Evolutionary conservation across 2,888 invertebrate species (phyloP).

Genomic region (Athripsodes cinereus): DNA sequence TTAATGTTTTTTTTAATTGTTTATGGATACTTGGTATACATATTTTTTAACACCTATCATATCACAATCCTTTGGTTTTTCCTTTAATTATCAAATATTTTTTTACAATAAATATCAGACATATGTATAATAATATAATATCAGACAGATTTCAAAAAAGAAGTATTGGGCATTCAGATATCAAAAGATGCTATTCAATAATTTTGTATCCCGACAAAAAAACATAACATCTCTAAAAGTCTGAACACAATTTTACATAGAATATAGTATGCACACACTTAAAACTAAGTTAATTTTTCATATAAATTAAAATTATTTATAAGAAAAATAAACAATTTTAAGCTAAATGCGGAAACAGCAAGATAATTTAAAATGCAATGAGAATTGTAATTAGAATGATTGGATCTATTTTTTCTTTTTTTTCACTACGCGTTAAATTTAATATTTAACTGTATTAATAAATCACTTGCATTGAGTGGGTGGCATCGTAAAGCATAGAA

Average conservation of each 20-base stretch:
- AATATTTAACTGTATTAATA: no score
- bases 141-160: neutral
- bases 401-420: no score
- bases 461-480: no score
- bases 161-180: neutral
- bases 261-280: neutral
- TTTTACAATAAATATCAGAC: neutral
- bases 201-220: slow-evolving; percentile 25
- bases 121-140: no score
- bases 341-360: slow-evolving; percentile 13
- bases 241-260: neutral
- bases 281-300: slow-evolving; percentile 25
- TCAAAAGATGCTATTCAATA: slow-evolving; percentile 14
- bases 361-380: neutral
- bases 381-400: neutral
- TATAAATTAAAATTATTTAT: slow-evolving; percentile 23
- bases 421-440: no score
- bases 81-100: neutral
- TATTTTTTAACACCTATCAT: neutral
- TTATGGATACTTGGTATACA: neutral
- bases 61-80: neutral
- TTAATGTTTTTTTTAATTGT: neutral
- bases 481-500: no score
- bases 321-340: slow-evolving; percentile 24
- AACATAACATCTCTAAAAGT: slow-evolving; percentile 19